Percentiles rank a stretch among this genome's conserved stretches.
phyloP scores from a whole-genome alignment of 2,888 invertebrate genomes.

The Brenthis daphne region DNA sequence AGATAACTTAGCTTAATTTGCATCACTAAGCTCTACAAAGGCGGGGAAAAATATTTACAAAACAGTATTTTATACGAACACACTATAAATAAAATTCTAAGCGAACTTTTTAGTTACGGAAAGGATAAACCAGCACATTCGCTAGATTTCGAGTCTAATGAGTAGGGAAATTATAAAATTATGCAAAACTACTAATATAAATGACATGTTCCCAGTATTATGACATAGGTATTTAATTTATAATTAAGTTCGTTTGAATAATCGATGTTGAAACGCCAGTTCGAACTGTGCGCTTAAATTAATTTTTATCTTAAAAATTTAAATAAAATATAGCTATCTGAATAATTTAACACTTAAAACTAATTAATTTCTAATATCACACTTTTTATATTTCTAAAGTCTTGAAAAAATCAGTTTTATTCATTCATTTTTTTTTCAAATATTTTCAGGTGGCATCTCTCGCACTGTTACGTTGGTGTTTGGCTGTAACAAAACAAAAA shows the following conservation, averaged over 20 bases:
- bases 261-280: slow-evolving; percentile 6
- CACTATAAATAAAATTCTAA: too few species aligned
- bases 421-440: neutral
- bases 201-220: slow-evolving; percentile 7
- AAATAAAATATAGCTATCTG: slow-evolving; percentile 32
- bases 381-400: slow-evolving; percentile 52
- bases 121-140: neutral
- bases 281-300: slow-evolving; percentile 11
- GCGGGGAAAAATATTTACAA: slow-evolving; percentile 41
- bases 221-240: slow-evolving; percentile 1
- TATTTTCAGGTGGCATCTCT: slow-evolving; percentile 68
- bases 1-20: slow-evolving; percentile 42
- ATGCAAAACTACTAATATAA: slow-evolving; percentile 17
- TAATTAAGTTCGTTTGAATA: slow-evolving; percentile 14
- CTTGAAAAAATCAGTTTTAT: slow-evolving; percentile 24
- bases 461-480: slow-evolving; percentile 75
- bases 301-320: slow-evolving; percentile 16
- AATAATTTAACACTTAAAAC: slow-evolving; percentile 72
- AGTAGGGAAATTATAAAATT: slow-evolving; percentile 14
- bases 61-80: slow-evolving; percentile 3
- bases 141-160: neutral
- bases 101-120: too few species aligned
- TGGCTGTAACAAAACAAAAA: slow-evolving; percentile 68
- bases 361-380: slow-evolving; percentile 74
- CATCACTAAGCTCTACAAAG: slow-evolving; percentile 39